Base-by-base conservation (phyloP, 1,140 invertebrate genomes). In the Leptoteleia sp. region DNA sequence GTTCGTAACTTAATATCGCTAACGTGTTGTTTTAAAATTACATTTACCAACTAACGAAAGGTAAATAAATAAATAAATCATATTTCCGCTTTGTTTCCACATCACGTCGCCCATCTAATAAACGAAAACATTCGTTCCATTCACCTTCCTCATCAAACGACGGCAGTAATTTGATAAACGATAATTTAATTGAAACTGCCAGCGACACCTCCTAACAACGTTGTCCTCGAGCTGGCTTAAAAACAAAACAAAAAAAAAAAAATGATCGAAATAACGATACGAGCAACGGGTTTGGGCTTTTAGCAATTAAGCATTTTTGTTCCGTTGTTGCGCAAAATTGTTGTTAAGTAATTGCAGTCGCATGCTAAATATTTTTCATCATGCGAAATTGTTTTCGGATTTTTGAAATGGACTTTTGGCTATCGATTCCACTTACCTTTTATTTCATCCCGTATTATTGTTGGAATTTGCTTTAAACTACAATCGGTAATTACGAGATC, bases 151-250 rank as follows among this genome's bases (percentile, higher is more conserved):
- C 38, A 57, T 68, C 47, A 68, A 55, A 55, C 61, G 64, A 47
- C 52, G 52, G 5, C 25, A 7, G 50, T 68, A 55, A 68, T 68
- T 68, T 68, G 33, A 68, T 68, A 19, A 57, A 43, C 52, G 52
- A 22, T 68, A 68, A 68, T 57, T 68, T 57, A 68, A 68, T 68
- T 55, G 64, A 52, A 55, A 68, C 25, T 57, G 40, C 33, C 29
- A 48, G 35, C 43, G 52, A 55, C 65, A 57, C 43, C 54, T 57
- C 11, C 43, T 31, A 48, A 70, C 33, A 40, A 70, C 33, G 19
- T 47, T 68, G 29, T 38, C 35, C 40, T 52, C 50, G 33, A 42
- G 22, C 40, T 27, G 33, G 37, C 31, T n/a, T n/a, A n/a, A n/a
- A n/a, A n/a, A n/a, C n/a, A n/a, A n/a, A n/a, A n/a, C n/a, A n/a